Percentiles rank a stretch among this genome's conserved stretches.
Evolutionary conservation across 2,888 invertebrate species (phyloP).

Genomic region (Conops quadrifasciatus): DNA sequence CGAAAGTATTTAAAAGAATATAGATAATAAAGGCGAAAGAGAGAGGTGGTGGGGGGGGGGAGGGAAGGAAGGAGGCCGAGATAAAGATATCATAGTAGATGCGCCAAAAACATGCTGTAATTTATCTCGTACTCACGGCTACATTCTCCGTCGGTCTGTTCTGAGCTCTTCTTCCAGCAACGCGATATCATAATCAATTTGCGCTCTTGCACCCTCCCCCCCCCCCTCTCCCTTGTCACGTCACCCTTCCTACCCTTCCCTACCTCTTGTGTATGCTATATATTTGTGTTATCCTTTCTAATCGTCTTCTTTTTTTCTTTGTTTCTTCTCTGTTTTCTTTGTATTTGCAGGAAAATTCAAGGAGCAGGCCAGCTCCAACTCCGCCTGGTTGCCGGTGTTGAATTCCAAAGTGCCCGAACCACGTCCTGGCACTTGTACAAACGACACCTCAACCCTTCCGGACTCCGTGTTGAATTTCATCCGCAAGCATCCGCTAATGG

Average conservation of each 20-base stretch:
- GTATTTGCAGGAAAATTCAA: conserved; percentile 74
- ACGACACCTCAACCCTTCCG: conserved; percentile 89
- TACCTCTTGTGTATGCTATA: not conserved
- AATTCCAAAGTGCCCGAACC: conserved; percentile 92
- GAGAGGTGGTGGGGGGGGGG: no score
- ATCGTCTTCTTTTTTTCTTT: conserved; percentile 16
- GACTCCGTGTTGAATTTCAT: conserved; percentile 96
- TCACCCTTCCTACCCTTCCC: not conserved
- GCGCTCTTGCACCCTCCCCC: conserved; percentile 1
- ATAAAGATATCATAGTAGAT: not conserved
- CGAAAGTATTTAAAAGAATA: not conserved
- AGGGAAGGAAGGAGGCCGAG: no score
- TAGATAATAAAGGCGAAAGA: not conserved
- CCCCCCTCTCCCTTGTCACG: not conserved
- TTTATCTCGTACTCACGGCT: conserved; percentile 7
- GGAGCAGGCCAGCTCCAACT: conserved; percentile 91
- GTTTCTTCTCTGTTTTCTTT: conserved; percentile 6
- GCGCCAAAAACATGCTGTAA: conserved; percentile 18
- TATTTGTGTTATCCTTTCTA: not conserved
- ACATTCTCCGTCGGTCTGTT: not conserved
- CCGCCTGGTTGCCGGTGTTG: conserved; percentile 94
- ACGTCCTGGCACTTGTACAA: conserved; percentile 92
- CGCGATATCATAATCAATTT: conserved; percentile 29
- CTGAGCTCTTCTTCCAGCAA: not conserved
- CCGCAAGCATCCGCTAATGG: conserved; percentile 96